Percentiles rank a stretch among this genome's conserved stretches.
These are phyloP conservation scores for Sparidentex hasta DNA, from an alignment of 2,797 vertebrate species.

Conservation along the genomic window DNA sequence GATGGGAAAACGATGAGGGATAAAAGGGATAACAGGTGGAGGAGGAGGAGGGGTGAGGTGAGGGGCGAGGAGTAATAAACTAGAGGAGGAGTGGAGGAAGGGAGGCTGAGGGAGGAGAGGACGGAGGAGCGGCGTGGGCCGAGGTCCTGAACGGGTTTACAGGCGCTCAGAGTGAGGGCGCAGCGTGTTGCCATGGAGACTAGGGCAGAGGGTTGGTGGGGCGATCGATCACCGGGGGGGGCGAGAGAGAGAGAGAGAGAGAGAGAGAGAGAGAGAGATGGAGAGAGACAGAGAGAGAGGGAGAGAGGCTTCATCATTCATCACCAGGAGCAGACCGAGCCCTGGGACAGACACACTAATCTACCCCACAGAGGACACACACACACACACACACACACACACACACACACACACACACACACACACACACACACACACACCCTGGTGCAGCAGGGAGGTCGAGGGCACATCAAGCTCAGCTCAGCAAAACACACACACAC, in stretches of 20 bases:
- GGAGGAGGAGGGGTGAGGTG: no score
- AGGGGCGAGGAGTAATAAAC: no score
- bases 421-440: slow-evolving; percentile 3
- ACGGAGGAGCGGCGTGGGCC: neutral
- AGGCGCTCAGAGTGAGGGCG: neutral
- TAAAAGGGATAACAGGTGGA: no score
- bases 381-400: slow-evolving; percentile 20
- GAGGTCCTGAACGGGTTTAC: neutral
- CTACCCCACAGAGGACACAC: neutral
- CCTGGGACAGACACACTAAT: slow-evolving; percentile 12
- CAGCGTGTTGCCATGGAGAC: slow-evolving; percentile 48
- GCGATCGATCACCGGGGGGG: slow-evolving; percentile 40
- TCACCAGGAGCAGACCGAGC: slow-evolving; percentile 14
- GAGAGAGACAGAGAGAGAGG: neutral
- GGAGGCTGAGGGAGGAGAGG: no score
- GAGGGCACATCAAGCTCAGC: no score
- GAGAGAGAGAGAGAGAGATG: neutral
- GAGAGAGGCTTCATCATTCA: slow-evolving; percentile 24
- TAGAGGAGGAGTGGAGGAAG: no score
- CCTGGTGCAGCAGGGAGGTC: neutral
- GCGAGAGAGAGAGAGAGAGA: neutral
- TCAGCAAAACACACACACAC: no score
- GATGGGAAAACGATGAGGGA: no score
- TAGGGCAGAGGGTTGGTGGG: neutral
- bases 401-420: slow-evolving; percentile 7